These are phyloP conservation scores for Apotomis turbidana DNA, from an alignment of 2,888 invertebrate species.

Conservation along the genomic window DNA sequence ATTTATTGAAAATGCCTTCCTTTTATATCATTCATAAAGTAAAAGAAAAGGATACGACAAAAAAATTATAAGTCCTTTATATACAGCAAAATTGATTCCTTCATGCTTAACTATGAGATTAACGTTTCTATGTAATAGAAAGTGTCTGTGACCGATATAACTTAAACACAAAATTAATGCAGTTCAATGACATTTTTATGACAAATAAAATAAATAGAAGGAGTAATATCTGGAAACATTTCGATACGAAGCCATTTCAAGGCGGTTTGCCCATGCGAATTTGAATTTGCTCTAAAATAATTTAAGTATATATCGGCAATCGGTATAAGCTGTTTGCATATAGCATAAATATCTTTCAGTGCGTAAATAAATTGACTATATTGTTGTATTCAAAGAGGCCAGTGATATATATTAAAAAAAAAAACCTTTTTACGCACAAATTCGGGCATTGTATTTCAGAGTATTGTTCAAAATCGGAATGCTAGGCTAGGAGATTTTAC, in stretches of 20 bases:
- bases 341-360: background rate
- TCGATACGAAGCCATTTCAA: slow-evolving; percentile 32
- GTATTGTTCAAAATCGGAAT: background rate
- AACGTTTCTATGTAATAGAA: background rate
- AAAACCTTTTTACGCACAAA: background rate
- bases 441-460: background rate
- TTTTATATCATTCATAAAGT: too few species aligned
- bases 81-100: too few species aligned
- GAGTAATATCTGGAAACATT: slow-evolving; percentile 18
- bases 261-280: slow-evolving; percentile 36
- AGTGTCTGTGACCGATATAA: slow-evolving; percentile 16
- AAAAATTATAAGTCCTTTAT: too few species aligned
- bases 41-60: too few species aligned
- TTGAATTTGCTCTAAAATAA: background rate
- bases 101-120: background rate
- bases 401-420: background rate
- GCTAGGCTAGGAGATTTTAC: too few species aligned
- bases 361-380: background rate
- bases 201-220: slow-evolving; percentile 25
- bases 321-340: slow-evolving; percentile 15
- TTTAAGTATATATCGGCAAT: background rate
- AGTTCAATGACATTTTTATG: slow-evolving; percentile 17
- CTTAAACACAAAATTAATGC: slow-evolving; percentile 39
- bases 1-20: too few species aligned
- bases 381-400: background rate